Evolutionary conservation across 2,797 vertebrate species (phyloP).

Genomic region (Sebastes nivosus): DNA sequence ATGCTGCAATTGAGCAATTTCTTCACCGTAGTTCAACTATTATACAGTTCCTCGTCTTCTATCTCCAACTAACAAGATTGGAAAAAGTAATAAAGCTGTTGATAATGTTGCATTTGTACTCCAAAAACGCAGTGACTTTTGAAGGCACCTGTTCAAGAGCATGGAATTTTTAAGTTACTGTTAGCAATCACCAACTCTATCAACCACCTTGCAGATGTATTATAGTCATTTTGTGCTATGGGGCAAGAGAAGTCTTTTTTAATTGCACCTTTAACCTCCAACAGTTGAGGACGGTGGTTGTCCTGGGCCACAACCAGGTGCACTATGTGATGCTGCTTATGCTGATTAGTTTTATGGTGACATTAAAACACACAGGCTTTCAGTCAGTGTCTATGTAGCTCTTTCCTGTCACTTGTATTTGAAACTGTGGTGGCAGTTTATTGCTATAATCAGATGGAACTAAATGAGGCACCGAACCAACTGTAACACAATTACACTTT

Average conservation of each 20-base stretch:
- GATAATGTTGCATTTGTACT: neutral
- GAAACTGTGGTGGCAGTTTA: constrained; percentile 49
- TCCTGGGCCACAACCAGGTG: neutral
- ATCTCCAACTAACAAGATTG: neutral
- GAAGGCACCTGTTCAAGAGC: neutral
- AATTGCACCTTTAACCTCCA: constrained; percentile 3
- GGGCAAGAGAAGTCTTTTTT: neutral
- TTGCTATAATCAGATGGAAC: constrained; percentile 66
- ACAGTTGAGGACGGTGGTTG: neutral
- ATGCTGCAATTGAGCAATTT: constrained; percentile 12
- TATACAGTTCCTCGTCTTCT: neutral
- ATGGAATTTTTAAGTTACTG: neutral
- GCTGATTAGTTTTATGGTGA: neutral
- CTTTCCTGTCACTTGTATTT: constrained; percentile 39
- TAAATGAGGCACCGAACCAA: constrained; percentile 72
- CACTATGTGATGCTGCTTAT: neutral
- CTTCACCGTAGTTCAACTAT: neutral
- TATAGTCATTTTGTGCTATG: neutral
- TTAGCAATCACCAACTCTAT: constrained; percentile 13
- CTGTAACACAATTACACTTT: constrained; percentile 77
- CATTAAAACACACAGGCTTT: neutral
- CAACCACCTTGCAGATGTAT: neutral
- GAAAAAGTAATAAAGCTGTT: neutral
- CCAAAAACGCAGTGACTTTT: constrained; percentile 2
- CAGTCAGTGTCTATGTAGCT: neutral